phyloP scores from a whole-genome alignment of 2,797 vertebrate species.

The Enteromius afrohamiltoni region DNA sequence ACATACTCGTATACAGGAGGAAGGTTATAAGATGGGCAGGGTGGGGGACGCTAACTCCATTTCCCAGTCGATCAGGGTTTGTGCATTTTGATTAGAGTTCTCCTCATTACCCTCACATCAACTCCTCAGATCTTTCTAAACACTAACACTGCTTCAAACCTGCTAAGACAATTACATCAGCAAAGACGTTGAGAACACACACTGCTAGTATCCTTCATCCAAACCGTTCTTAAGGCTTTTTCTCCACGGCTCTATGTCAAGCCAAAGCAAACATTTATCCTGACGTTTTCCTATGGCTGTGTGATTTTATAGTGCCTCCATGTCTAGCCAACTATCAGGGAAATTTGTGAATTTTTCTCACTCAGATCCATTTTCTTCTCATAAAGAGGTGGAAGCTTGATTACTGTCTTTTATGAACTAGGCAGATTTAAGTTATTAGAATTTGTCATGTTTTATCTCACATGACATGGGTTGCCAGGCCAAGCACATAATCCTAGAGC shows the following conservation, averaged over 20 bases:
- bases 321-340: constrained; percentile 56
- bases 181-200: constrained; percentile 15
- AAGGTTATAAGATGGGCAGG: not conserved
- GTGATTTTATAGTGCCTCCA: constrained; percentile 52
- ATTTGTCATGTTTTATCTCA: constrained; percentile 45
- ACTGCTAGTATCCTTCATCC: constrained; percentile 39
- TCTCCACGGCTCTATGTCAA: not conserved
- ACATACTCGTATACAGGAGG: not conserved
- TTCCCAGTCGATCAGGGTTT: not conserved
- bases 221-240: constrained; percentile 42
- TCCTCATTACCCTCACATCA: not conserved
- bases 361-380: constrained; percentile 34
- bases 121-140: constrained; percentile 7
- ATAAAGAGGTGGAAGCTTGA: constrained; percentile 30
- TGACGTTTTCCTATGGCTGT: constrained; percentile 52
- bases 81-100: not conserved
- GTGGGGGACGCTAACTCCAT: not conserved
- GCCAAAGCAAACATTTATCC: constrained; percentile 59
- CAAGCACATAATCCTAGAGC: constrained; percentile 45
- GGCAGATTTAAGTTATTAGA: constrained; percentile 21
- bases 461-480: constrained; percentile 21
- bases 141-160: constrained; percentile 1
- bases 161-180: constrained; percentile 41
- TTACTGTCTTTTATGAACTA: constrained; percentile 39
- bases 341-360: constrained; percentile 52